Evolutionary conservation across 2,113 vertebrate genomes (phyloP).

Genomic region (Pachyramphus minor): DNA sequence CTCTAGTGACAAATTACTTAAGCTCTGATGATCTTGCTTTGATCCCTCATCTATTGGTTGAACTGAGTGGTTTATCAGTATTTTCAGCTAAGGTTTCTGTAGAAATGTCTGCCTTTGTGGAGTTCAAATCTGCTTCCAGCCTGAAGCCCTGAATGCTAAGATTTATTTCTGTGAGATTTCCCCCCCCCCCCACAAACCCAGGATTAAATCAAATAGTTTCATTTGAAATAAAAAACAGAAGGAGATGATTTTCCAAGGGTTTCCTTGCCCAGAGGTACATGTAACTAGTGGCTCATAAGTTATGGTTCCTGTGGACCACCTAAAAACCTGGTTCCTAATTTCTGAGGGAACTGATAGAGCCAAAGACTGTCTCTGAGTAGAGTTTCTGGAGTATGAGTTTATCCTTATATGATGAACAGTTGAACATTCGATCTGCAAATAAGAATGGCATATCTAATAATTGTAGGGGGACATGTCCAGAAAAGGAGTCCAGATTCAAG

Average conservation of each 20-base stretch:
- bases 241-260: not conserved
- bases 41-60: not conserved
- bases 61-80: not conserved
- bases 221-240: not conserved
- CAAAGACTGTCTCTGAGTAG: not conserved
- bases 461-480: not conserved
- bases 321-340: not conserved
- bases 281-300: not conserved
- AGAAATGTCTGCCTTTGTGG: not conserved
- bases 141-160: not conserved
- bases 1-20: not conserved
- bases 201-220: not conserved
- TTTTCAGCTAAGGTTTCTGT: not conserved
- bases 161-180: not conserved
- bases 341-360: not conserved
- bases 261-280: not conserved
- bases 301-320: not conserved
- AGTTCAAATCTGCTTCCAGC: not conserved
- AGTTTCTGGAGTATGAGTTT: not conserved
- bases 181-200: not conserved
- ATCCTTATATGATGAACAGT: not conserved
- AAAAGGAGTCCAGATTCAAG: not conserved
- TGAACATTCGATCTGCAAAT: not conserved
- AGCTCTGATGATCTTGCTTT: not conserved
- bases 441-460: not conserved